A percentile compares a stretch with the other conserved stretches of the same genome.
Evolutionary conservation across 2,888 invertebrate genomes (phyloP).

Genomic region (Homarus gammarus): DNA sequence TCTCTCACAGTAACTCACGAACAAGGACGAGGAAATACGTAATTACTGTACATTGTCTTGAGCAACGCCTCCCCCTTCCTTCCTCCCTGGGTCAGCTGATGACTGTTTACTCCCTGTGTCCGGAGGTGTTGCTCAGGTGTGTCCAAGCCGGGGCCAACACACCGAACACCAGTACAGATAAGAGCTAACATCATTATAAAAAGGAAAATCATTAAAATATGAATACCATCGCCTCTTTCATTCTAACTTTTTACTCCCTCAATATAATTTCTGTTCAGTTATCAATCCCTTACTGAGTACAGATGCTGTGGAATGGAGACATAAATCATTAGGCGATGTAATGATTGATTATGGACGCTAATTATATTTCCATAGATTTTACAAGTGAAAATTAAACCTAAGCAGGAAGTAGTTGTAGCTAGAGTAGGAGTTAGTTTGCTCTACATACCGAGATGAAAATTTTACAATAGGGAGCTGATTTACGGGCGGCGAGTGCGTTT

Average conservation of each 20-base stretch:
- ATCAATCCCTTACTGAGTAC: no score
- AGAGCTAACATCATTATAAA: neutral
- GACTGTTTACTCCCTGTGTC: conserved; percentile 50
- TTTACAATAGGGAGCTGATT: conserved; percentile 42
- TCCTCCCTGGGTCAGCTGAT: conserved; percentile 57
- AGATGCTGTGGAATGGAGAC: no score
- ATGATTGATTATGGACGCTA: no score
- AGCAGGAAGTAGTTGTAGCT: neutral
- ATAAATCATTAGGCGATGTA: no score
- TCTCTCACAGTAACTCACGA: neutral
- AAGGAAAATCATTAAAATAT: no score
- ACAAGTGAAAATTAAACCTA: no score
- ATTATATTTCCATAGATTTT: no score
- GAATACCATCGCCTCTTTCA: no score
- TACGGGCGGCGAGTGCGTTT: conserved; percentile 53
- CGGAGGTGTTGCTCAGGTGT: neutral
- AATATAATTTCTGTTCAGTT: no score
- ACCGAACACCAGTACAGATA: neutral
- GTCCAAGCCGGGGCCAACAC: neutral
- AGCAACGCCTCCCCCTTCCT: neutral
- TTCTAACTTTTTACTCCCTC: no score
- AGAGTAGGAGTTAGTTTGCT: neutral
- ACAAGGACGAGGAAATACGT: neutral
- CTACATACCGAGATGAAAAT: conserved; percentile 29
- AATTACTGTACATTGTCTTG: neutral